Evolutionary conservation across 2,797 vertebrate genomes (phyloP).

Genomic region (Moxostoma hubbsi): DNA sequence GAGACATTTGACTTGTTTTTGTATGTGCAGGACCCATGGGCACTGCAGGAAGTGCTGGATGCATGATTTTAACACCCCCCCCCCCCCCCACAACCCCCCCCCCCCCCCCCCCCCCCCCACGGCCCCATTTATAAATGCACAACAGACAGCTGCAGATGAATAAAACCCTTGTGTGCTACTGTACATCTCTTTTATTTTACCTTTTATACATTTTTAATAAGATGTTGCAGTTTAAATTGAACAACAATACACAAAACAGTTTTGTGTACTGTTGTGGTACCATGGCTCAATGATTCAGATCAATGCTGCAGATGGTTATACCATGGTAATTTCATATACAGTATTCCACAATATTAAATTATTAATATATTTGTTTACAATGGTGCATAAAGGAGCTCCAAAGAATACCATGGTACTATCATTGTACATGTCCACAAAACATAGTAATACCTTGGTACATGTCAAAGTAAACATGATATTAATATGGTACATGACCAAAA

Average conservation of each 20-base stretch:
- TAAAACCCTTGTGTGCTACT: not conserved
- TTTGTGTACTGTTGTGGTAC: not conserved
- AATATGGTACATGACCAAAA: no score
- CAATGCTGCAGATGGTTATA: not conserved
- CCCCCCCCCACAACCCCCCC: no score
- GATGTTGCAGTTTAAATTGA: not conserved
- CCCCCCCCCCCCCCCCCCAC: no score
- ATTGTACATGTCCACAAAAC: not conserved
- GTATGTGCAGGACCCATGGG: slow-evolving; percentile 28
- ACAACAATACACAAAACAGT: no score
- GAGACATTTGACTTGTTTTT: slow-evolving; percentile 37
- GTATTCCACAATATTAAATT: no score
- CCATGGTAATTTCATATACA: not conserved
- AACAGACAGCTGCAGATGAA: not conserved
- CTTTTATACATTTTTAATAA: not conserved
- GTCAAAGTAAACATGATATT: no score
- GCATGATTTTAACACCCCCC: slow-evolving; percentile 12
- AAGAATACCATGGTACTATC: not conserved
- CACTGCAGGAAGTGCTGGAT: slow-evolving; percentile 26
- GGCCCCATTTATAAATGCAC: not conserved
- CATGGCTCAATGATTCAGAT: not conserved
- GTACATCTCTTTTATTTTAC: not conserved
- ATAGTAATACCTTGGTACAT: not conserved
- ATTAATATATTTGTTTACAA: no score
- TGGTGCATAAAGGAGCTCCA: no score